A percentile compares a stretch with the other conserved stretches of the same genome.
Conservation (phyloP, 1,140 invertebrate genomes). For the Drosophila setifemur region DNA sequence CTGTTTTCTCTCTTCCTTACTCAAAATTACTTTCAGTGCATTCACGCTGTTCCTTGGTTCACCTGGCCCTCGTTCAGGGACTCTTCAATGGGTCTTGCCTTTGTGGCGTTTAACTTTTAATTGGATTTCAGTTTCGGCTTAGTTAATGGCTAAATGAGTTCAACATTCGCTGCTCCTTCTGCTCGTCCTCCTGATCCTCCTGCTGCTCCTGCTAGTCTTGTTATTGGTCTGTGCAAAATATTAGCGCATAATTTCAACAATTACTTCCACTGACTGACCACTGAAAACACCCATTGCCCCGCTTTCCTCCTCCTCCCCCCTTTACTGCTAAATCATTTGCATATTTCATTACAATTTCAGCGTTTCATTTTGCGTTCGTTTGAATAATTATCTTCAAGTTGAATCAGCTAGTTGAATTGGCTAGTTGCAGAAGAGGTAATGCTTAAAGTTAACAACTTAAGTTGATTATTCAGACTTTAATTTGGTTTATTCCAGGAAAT, state of each 20-base stretch:
- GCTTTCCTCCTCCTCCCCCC: too few species aligned
- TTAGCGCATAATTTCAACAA: slow-evolving; percentile 62
- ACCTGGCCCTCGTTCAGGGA: neutral
- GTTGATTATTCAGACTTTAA: neutral
- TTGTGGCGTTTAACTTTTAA: slow-evolving; percentile 71
- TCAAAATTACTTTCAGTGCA: neutral
- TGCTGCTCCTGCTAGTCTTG: neutral
- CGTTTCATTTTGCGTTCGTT: slow-evolving; percentile 2
- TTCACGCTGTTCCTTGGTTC: neutral
- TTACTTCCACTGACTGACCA: slow-evolving; percentile 60
- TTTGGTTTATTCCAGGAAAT: neutral
- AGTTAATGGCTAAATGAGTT: slow-evolving; percentile 39
- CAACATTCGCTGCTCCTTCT: slow-evolving; percentile 5
- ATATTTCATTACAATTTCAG: slow-evolving; percentile 55
- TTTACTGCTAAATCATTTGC: slow-evolving; percentile 45
- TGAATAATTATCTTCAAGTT: slow-evolving; percentile 30
- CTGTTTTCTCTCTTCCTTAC: too few species aligned
- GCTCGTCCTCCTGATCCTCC: too few species aligned
- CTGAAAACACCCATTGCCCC: neutral
- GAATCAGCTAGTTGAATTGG: neutral
- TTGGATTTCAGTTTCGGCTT: slow-evolving; percentile 64
- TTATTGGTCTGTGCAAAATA: slow-evolving; percentile 38
- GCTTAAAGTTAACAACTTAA: neutral
- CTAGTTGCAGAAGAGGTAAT: neutral
- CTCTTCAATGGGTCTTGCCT: slow-evolving; percentile 30